Base-by-base conservation (phyloP, 2,888 invertebrate genomes). In the Synergus japonicus region DNA sequence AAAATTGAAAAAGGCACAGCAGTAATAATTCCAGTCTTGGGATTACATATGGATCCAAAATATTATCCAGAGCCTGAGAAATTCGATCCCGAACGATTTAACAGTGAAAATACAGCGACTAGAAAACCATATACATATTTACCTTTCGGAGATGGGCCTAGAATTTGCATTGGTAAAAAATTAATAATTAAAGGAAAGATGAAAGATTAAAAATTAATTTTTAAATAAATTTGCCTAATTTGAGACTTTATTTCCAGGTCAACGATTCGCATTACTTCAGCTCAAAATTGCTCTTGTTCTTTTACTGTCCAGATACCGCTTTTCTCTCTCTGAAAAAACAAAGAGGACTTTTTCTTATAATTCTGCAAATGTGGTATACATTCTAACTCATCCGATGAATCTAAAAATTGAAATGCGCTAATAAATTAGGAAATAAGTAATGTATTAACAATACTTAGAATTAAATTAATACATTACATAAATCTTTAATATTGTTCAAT, bases 41-140 rank as follows among this genome's bases (percentile, higher is more conserved):
- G 89, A 3, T 79, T 93, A 12, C 93, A 94, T 79, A 89, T 89
- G 76, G 93, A 93, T 85, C 90, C 92, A 3, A 87, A 92, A 44
- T 90, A 92, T 84, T 93, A 89, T 84, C 91, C 92, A 0, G 87
- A 93, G 22, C 93, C 93, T 0, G 89, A 91, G 3, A 90, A 88
- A 83, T 94, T 93, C 83, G 91, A 93, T 83, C 94, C 93, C 0
- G 93, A 93, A 73, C 87, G 93, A 58, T 93, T 93, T 84, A 85
- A 85, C 29, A 87, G 90, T 1, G 92, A 92, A 65, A 87, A 86
- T 41, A 83, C 83, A n/a, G 82, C 83, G 5, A 76, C 69, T 12
- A 79, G 87, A 58, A 83, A 86, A 78, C 80, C 85, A 22, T 86
- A 83, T 77, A 29, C 81, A 9, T 87, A 86, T 79, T 69, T 87